Percentiles rank a stretch among this genome's conserved stretches.
phyloP scores from a whole-genome alignment of 2,797 vertebrate species.

The Clamator glandarius region DNA sequence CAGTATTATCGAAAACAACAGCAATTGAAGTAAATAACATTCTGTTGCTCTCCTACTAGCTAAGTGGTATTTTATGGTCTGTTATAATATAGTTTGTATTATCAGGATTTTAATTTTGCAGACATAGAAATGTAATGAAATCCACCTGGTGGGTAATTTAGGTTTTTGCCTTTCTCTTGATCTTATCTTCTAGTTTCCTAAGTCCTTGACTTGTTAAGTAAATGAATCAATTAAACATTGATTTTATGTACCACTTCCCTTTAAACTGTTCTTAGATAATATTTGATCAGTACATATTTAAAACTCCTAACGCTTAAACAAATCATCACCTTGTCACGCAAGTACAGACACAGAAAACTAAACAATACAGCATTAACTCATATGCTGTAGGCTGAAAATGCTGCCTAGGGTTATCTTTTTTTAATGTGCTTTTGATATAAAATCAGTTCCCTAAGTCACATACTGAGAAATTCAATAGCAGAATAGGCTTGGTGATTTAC shows the following conservation, averaged over 20 bases:
- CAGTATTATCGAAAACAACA: background rate
- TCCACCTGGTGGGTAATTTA: background rate
- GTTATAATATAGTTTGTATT: background rate
- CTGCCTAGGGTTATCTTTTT: constrained; percentile 41
- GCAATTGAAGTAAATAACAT: background rate
- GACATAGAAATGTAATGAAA: background rate
- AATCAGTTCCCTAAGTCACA: constrained; percentile 4
- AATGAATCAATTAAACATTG: constrained; percentile 61
- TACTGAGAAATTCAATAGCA: constrained; percentile 40
- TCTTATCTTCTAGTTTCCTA: background rate
- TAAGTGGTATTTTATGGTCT: background rate
- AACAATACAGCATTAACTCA: background rate
- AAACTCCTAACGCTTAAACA: constrained; percentile 34
- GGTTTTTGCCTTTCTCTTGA: background rate
- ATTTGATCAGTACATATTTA: constrained; percentile 37
- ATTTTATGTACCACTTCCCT: constrained; percentile 43
- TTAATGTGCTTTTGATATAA: constrained; percentile 41
- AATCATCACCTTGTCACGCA: constrained; percentile 6
- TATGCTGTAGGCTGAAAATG: constrained; percentile 2
- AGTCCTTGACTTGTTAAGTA: background rate
- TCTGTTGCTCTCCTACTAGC: background rate
- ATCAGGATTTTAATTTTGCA: background rate
- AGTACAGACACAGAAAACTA: background rate
- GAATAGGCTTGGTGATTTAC: constrained; percentile 40
- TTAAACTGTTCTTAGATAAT: constrained; percentile 45